phyloP scores from a whole-genome alignment of 2,797 vertebrate species.

The Sphenodon punctatus region DNA sequence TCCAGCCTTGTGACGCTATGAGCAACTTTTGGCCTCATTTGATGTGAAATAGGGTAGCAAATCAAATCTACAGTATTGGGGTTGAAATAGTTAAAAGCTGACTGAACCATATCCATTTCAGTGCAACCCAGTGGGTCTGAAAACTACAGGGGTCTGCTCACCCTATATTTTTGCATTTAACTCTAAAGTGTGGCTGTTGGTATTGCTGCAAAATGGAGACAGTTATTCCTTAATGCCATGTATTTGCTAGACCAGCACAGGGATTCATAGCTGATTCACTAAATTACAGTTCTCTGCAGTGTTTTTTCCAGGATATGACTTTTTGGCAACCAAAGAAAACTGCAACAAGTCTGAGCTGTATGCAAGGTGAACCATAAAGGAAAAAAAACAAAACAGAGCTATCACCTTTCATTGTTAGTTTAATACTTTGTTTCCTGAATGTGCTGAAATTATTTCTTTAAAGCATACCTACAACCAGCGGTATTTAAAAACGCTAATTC shows the following conservation, averaged over 20 bases:
- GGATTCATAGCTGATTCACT: constrained; percentile 56
- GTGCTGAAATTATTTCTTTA: not conserved
- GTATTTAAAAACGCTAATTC: not conserved
- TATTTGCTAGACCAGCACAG: constrained; percentile 53
- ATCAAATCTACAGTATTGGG: not conserved
- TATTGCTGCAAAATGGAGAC: constrained; percentile 38
- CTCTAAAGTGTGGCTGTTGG: constrained; percentile 43
- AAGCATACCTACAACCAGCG: not conserved
- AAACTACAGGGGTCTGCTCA: constrained; percentile 9
- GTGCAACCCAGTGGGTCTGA: constrained; percentile 2
- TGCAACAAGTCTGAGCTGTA: constrained; percentile 55
- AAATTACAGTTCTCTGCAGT: constrained; percentile 65
- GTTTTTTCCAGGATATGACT: constrained; percentile 56
- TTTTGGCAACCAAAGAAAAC: constrained; percentile 53
- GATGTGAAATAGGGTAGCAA: constrained; percentile 16
- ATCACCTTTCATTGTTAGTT: constrained; percentile 4
- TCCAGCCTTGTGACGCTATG: too few species aligned
- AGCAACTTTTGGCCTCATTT: constrained; percentile 3
- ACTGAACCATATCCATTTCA: not conserved
- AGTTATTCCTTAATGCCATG: constrained; percentile 60
- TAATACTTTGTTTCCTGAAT: constrained; percentile 22
- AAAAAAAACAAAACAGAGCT: not conserved
- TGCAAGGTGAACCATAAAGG: constrained; percentile 44
- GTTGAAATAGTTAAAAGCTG: not conserved
- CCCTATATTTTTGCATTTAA: constrained; percentile 18